phyloP scores from a whole-genome alignment of 2,113 vertebrate species.

The Ageneiosus marmoratus region DNA sequence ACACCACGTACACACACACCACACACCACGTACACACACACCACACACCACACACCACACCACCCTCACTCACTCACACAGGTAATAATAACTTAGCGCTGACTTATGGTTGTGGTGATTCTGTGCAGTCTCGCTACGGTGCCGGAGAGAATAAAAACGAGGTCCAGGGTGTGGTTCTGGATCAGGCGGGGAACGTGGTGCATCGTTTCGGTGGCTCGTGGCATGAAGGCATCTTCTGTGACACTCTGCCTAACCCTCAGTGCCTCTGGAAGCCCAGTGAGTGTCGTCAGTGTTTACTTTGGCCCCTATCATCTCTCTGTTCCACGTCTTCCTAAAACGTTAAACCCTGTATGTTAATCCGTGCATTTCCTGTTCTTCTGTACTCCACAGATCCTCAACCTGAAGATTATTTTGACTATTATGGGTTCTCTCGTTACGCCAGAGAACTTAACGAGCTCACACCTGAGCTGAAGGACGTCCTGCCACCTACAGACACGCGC shows the following conservation, averaged over 20 bases:
- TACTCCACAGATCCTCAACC: conserved; percentile 79
- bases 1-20: too few relatives aligned
- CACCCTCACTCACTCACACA: background rate
- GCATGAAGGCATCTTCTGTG: conserved; percentile 89
- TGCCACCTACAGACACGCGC: conserved; percentile 85
- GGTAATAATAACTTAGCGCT: background rate
- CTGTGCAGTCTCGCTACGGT: conserved; percentile 82
- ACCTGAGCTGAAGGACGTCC: conserved; percentile 71
- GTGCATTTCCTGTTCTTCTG: background rate
- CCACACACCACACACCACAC: too few relatives aligned
- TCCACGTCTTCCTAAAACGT: too few relatives aligned
- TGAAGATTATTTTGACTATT: conserved; percentile 78
- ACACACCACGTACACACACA: too few relatives aligned
- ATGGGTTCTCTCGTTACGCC: conserved; percentile 87
- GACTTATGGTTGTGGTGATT: background rate
- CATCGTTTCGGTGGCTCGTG: conserved; percentile 88
- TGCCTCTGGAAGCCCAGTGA: conserved; percentile 92
- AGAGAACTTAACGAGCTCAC: conserved; percentile 89
- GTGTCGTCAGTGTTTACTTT: conserved; percentile 52
- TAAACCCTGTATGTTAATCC: background rate
- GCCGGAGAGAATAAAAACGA: conserved; percentile 81
- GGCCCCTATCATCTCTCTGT: background rate
- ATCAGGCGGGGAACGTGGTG: conserved; percentile 78
- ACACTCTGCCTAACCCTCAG: conserved; percentile 73
- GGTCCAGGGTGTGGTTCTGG: conserved; percentile 84